A percentile compares a stretch with the other conserved stretches of the same genome.
These are phyloP conservation scores for Poecilia gillii DNA, from an alignment of 2,797 vertebrate genomes.

Conservation along the genomic window DNA sequence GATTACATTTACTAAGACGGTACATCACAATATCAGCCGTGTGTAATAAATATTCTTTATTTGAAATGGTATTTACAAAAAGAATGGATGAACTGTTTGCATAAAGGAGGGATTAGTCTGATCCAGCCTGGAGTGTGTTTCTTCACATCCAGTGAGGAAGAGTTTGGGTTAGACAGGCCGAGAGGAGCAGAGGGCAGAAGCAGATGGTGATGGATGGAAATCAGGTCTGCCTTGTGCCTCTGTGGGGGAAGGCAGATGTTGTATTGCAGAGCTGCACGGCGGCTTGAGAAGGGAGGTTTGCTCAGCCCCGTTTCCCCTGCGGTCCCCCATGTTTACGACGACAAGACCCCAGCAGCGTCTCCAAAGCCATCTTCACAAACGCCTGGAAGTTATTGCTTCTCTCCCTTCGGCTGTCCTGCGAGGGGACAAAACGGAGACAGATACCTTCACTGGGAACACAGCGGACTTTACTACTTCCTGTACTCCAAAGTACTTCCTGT, in stretches of 20 bases:
- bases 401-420: constrained; percentile 88
- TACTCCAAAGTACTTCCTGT: not conserved
- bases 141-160: constrained; percentile 46
- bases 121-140: constrained; percentile 47
- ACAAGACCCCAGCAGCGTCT: constrained; percentile 84
- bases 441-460: constrained; percentile 73
- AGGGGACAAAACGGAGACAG: constrained; percentile 64
- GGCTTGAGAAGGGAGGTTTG: constrained; percentile 10
- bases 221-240: constrained; percentile 52
- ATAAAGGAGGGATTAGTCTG: constrained; percentile 5
- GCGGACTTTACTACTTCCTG: constrained; percentile 11
- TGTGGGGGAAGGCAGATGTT: constrained; percentile 59
- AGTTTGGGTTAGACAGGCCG: constrained; percentile 22
- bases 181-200: constrained; percentile 21
- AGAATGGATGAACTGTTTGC: constrained; percentile 41
- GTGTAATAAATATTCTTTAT: constrained; percentile 76
- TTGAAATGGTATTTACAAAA: constrained; percentile 74
- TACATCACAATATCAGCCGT: constrained; percentile 27
- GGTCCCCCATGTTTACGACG: constrained; percentile 73
- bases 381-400: constrained; percentile 88
- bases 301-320: constrained; percentile 74
- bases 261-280: constrained; percentile 40
- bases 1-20: not conserved
- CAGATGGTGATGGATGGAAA: constrained; percentile 71
- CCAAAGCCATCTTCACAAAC: constrained; percentile 85